These are phyloP conservation scores for Aproaerema taeniolella DNA, from an alignment of 2,888 invertebrate species.

Conservation along the genomic window DNA sequence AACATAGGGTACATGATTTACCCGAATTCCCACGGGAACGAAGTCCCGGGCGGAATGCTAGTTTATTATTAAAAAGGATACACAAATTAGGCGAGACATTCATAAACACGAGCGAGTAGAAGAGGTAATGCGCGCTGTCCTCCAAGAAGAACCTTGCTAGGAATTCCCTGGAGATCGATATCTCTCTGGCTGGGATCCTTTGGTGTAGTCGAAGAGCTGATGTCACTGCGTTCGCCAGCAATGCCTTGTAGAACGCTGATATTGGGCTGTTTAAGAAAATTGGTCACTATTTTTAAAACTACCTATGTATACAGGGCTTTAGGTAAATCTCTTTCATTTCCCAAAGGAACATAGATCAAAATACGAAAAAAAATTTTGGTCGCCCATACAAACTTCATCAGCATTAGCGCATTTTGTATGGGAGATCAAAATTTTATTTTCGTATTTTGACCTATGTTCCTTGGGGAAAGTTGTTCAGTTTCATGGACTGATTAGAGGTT, in stretches of 20 bases:
- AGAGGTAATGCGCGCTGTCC: slow-evolving; percentile 97
- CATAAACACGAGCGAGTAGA: slow-evolving; percentile 96
- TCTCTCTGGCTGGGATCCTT: slow-evolving; percentile 84
- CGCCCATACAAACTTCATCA: not conserved
- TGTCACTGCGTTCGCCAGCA: slow-evolving; percentile 95
- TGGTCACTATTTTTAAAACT: not conserved
- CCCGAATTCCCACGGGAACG: too few relatives aligned
- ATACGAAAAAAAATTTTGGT: not conserved
- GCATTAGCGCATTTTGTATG: too few relatives aligned
- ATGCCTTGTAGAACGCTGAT: slow-evolving; percentile 92
- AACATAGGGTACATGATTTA: too few relatives aligned
- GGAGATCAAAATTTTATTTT: not conserved
- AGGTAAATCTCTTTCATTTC: not conserved
- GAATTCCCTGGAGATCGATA: slow-evolving; percentile 90
- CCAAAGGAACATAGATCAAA: not conserved
- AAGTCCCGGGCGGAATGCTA: too few relatives aligned
- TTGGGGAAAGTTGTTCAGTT: too few relatives aligned
- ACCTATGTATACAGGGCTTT: not conserved
- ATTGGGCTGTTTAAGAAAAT: slow-evolving; percentile 52
- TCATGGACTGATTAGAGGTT: too few relatives aligned
- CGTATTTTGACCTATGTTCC: not conserved
- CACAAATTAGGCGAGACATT: slow-evolving; percentile 92
- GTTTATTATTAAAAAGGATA: slow-evolving; percentile 84
- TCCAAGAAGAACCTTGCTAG: slow-evolving; percentile 88
- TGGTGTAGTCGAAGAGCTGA: slow-evolving; percentile 97